These are phyloP conservation scores for Candidula unifasciata DNA, from an alignment of 2,888 invertebrate species.

Conservation along the genomic window DNA sequence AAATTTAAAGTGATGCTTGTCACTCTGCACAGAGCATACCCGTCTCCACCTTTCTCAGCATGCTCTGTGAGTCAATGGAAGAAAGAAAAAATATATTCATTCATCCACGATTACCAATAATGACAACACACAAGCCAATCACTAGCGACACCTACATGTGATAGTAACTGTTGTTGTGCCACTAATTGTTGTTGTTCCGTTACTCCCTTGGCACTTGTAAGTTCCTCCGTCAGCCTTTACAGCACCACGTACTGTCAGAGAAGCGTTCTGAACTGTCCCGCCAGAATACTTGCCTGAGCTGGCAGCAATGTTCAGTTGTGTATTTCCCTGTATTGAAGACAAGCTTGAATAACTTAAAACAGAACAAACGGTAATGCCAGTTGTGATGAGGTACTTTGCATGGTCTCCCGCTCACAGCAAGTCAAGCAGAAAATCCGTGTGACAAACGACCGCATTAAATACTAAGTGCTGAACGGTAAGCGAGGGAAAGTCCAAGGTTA, in stretches of 20 bases:
- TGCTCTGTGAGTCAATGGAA: not conserved
- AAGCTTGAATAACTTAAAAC: too few species aligned
- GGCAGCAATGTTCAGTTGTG: not conserved
- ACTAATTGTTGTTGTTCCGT: not conserved
- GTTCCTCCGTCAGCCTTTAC: conserved; percentile 1
- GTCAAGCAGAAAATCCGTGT: too few species aligned
- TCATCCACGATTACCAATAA: too few species aligned
- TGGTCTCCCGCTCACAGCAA: too few species aligned
- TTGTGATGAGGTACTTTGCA: too few species aligned
- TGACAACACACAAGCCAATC: not conserved
- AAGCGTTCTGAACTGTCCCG: not conserved
- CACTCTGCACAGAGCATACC: too few species aligned
- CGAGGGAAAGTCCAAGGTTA: too few species aligned
- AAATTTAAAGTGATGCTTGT: too few species aligned
- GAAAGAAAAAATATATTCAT: not conserved
- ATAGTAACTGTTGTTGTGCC: conserved; percentile 24
- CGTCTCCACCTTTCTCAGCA: too few species aligned
- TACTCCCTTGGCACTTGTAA: conserved; percentile 30
- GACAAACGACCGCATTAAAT: too few species aligned
- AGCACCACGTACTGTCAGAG: not conserved
- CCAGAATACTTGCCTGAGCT: conserved; percentile 15
- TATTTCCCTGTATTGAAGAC: not conserved
- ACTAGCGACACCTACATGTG: conserved; percentile 1
- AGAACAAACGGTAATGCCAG: too few species aligned
- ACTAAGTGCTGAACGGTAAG: too few species aligned